Base-by-base conservation (phyloP, 2,797 vertebrate species). In the Hippoglossus hippoglossus region DNA sequence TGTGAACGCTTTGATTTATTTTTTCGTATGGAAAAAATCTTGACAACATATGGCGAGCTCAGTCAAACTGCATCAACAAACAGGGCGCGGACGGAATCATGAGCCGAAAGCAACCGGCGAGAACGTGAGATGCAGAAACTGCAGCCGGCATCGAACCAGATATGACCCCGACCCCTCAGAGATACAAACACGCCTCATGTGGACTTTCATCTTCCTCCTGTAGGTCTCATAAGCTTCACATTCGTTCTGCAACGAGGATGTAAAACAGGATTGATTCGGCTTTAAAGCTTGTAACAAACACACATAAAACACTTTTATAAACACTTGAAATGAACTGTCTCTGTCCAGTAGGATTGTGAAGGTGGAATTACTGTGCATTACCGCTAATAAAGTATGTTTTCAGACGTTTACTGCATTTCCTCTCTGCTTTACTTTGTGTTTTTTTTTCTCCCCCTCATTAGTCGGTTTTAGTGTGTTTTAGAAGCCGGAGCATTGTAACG, bases 371-470 rank as follows among this genome's bases (percentile, higher is more conserved):
- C 4, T 9, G 10, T 41, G 51, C 16, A 41, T 13, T 46, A 18
- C 15, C 25, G 13, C 12, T 11, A 5, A 25, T 28, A 41, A 54
- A 63, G 2, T 21, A n/a, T 13, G 2, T 31, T 50, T 61, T 46
- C 21, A n/a, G 31, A 22, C 50, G 19, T 7, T 9, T 11, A 18
- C 2, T 22, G 6, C 6, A 1, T 72, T 26, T 28, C 6, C 16
- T 63, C 28, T 31, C 28, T 63, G 41, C 15, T 56, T 56, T 24
- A 44, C 60, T 71, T 47, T 63, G 16, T 51, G 57, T 24, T 50
- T 10, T n/a, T 21, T 63, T 51, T 6, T 16, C 18, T 61, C 13
- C 12, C 21, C 36, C 26, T 46, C 46, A 61, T 64, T 47, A 36
- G 34, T 24, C 50, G 22, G 49, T 58, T 58, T 54, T 21, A 44